Percentiles rank a stretch among this genome's conserved stretches.
Evolutionary conservation across 1,140 invertebrate species (phyloP).

Genomic region (Dendrolimus punctatus): DNA sequence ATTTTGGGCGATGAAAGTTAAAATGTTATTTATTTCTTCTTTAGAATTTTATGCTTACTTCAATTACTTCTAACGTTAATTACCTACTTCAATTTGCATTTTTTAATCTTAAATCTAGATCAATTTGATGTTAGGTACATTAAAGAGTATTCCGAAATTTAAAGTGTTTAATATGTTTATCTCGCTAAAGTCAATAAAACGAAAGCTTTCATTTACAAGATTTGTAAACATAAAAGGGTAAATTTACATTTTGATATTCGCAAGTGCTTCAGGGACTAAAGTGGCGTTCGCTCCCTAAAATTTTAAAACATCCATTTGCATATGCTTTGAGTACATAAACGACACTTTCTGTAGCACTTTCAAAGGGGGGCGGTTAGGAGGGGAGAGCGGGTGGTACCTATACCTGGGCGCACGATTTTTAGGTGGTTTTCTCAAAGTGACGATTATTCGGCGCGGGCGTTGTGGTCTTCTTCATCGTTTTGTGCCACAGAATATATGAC

Average conservation of each 20-base stretch:
- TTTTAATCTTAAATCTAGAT: conserved; percentile 1
- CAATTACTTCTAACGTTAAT: too few relatives aligned
- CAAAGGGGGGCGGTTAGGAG: conserved; percentile 12
- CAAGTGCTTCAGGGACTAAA: conserved; percentile 66
- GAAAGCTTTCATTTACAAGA: conserved; percentile 68
- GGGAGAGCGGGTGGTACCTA: conserved; percentile 5
- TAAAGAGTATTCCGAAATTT: background rate
- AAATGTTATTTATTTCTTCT: too few relatives aligned
- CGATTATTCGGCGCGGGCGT: too few relatives aligned
- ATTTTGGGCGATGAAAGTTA: too few relatives aligned
- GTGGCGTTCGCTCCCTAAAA: conserved; percentile 66
- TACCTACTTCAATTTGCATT: background rate
- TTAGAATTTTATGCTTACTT: too few relatives aligned
- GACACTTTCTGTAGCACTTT: conserved; percentile 65
- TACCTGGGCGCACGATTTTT: background rate
- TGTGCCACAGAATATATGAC: too few relatives aligned
- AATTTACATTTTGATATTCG: conserved; percentile 71
- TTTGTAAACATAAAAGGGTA: conserved; percentile 71
- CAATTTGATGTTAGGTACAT: background rate
- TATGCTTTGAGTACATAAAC: conserved; percentile 70
- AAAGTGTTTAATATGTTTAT: conserved; percentile 1
- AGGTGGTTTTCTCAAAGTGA: too few relatives aligned
- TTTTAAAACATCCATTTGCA: conserved; percentile 70
- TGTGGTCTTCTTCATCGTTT: too few relatives aligned
- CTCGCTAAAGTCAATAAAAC: conserved; percentile 57